Conservation (phyloP, 2,797 vertebrate species). For the Phalanger gymnotis region DNA sequence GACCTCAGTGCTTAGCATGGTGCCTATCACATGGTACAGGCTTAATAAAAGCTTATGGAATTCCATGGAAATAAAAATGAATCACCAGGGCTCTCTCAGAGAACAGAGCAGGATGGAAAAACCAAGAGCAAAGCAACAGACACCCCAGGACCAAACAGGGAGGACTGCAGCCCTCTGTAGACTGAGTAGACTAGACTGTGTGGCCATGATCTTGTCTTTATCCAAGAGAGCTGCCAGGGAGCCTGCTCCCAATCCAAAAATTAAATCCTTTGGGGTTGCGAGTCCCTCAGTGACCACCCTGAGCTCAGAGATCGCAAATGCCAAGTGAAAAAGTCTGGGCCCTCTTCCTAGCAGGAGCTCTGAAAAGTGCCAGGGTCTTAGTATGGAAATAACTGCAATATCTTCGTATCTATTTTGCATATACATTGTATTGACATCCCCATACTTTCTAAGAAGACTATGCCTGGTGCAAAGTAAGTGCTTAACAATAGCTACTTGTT, state of each 20-base stretch:
- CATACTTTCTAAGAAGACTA: not conserved
- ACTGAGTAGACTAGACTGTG: not conserved
- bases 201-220: not conserved
- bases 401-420: not conserved
- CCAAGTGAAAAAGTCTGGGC: not conserved
- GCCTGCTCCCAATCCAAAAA: not conserved
- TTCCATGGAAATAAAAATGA: not conserved
- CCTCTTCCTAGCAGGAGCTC: not conserved
- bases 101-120: not conserved
- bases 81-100: not conserved
- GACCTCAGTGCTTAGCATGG: not conserved
- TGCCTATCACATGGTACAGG: not conserved
- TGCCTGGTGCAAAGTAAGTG: not conserved
- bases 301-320: not conserved
- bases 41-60: not conserved
- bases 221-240: not conserved
- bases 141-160: not conserved
- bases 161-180: not conserved
- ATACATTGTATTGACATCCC: rapidly evolving
- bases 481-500: no score
- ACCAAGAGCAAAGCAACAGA: not conserved
- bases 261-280: not conserved
- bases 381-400: not conserved
- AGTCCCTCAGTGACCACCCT: not conserved
- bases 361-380: not conserved